These are phyloP conservation scores for Eupithecia dodoneata DNA, from an alignment of 2,888 invertebrate species.

Conservation along the genomic window DNA sequence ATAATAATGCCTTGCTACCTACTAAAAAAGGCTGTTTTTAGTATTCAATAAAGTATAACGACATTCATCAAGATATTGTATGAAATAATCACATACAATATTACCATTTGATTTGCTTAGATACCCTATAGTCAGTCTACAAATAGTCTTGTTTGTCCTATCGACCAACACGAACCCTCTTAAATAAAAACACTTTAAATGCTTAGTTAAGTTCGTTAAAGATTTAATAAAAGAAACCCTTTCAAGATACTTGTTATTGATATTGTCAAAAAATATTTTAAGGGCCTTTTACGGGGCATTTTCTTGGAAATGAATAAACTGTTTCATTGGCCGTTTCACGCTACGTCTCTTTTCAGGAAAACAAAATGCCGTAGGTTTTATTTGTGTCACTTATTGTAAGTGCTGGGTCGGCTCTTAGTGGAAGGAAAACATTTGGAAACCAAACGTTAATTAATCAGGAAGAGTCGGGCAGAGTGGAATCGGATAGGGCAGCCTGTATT, in stretches of 20 bases:
- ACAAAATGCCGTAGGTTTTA: not conserved
- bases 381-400: not conserved
- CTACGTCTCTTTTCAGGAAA: not conserved
- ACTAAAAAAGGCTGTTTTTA: too few species aligned
- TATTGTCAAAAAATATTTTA: conserved; percentile 5
- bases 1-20: too few species aligned
- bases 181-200: conserved; percentile 6
- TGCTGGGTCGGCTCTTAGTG: not conserved
- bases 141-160: too few species aligned
- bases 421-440: conserved; percentile 5
- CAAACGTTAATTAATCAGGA: conserved; percentile 10
- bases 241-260: not conserved
- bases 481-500: not conserved
- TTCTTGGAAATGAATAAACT: not conserved
- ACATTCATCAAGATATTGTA: too few species aligned
- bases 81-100: too few species aligned
- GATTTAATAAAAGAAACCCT: conserved; percentile 2
- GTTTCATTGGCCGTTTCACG: not conserved
- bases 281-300: not conserved
- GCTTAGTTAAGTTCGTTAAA: not conserved
- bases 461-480: conserved; percentile 5
- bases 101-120: too few species aligned
- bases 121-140: too few species aligned
- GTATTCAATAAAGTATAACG: too few species aligned
- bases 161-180: not conserved